Percentiles rank a stretch among this genome's conserved stretches.
Conservation (phyloP, 2,797 vertebrate genomes). For the Peromyscus nudipes region DNA sequence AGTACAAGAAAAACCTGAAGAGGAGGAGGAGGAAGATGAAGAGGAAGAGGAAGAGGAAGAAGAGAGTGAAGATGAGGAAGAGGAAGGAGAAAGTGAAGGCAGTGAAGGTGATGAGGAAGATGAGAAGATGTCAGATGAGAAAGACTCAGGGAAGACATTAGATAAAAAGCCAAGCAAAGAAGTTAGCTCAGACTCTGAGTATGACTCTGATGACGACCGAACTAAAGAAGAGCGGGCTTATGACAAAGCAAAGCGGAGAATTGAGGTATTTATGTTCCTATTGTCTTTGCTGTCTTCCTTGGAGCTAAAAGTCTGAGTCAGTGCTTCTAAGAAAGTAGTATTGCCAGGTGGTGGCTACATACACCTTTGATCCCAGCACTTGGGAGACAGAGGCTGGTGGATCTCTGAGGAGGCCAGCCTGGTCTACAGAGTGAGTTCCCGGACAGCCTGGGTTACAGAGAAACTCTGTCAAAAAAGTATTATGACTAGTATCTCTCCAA, state of each 20-base stretch:
- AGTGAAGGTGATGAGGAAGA: conserved; percentile 92
- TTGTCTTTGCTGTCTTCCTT: conserved; percentile 1
- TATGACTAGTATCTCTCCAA: background rate
- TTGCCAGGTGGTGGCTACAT: background rate
- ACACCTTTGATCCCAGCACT: background rate
- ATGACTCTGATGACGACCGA: conserved; percentile 93
- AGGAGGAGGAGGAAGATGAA: conserved; percentile 89
- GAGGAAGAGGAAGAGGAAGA: conserved; percentile 92
- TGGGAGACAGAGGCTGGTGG: background rate
- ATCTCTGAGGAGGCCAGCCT: background rate
- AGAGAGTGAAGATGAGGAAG: conserved; percentile 91
- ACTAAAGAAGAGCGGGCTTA: conserved; percentile 96
- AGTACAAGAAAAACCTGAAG: conserved; percentile 93
- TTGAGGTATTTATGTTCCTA: conserved; percentile 91
- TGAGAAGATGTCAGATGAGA: conserved; percentile 90
- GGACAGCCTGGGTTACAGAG: background rate
- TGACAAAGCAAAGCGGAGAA: conserved; percentile 96
- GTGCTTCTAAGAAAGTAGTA: background rate
- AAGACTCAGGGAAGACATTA: conserved; percentile 83
- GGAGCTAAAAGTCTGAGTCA: background rate
- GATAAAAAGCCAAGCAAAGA: conserved; percentile 90
- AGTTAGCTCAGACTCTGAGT: conserved; percentile 92
- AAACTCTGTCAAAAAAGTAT: background rate
- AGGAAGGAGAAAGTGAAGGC: conserved; percentile 91
- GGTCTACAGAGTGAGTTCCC: background rate